Conservation (phyloP, 2,888 invertebrate genomes). For the Dermolepida albohirtum region DNA sequence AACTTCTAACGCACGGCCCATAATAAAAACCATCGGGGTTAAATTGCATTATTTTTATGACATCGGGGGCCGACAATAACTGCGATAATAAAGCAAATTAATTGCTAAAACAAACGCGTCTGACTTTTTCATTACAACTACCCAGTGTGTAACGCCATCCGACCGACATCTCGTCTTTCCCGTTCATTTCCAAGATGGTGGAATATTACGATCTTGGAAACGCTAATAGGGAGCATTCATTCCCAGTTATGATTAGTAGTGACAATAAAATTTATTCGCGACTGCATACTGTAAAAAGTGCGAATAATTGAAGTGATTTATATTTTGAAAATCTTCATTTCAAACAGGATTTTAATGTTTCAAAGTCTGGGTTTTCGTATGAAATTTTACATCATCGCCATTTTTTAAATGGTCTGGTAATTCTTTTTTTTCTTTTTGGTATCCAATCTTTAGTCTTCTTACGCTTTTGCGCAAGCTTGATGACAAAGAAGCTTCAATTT, state of each 20-base stretch:
- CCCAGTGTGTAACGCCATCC: constrained; percentile 16
- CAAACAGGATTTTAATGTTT: neutral
- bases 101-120: constrained; percentile 44
- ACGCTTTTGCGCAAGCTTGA: too few relatives aligned
- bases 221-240: constrained; percentile 22
- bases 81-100: constrained; percentile 46
- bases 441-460: too few relatives aligned
- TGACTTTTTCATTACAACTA: constrained; percentile 44
- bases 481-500: too few relatives aligned
- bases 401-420: too few relatives aligned
- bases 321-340: neutral
- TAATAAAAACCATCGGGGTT: constrained; percentile 40
- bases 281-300: neutral
- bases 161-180: neutral
- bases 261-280: constrained; percentile 28
- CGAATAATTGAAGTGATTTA: neutral
- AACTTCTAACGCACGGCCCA: neutral
- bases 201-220: constrained; percentile 15
- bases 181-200: neutral
- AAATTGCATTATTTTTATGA: constrained; percentile 48
- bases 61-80: constrained; percentile 41
- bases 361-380: too few relatives aligned
- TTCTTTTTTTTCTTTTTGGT: too few relatives aligned
- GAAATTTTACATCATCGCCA: too few relatives aligned
- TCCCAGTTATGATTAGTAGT: constrained; percentile 24